phyloP scores from a whole-genome alignment of 2,797 vertebrate species.

The Notoglanidium macrostoma region DNA sequence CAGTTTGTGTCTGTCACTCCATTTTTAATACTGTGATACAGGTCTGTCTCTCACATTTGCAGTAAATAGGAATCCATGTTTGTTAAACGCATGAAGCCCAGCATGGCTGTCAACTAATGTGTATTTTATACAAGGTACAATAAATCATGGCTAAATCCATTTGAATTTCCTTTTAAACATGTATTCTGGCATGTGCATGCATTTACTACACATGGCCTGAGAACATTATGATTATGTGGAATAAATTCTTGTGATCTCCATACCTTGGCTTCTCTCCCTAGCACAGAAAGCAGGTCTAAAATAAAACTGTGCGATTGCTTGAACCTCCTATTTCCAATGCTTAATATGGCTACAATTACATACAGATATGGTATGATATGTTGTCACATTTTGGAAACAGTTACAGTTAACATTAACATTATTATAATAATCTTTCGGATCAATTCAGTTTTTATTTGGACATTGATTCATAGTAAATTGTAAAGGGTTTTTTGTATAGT shows the following conservation, averaged over 20 bases:
- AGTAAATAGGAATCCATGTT: conserved; percentile 76
- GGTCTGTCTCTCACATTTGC: conserved; percentile 65
- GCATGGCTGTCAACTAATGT: conserved; percentile 53
- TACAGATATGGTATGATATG: neutral
- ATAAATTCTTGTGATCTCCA: conserved; percentile 37
- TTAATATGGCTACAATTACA: neutral
- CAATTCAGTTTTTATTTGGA: neutral
- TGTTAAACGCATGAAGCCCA: conserved; percentile 66
- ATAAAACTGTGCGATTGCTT: neutral
- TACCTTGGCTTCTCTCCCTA: conserved; percentile 13
- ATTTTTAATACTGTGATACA: conserved; percentile 72
- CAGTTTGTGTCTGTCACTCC: conserved; percentile 73
- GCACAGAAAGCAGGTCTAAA: conserved; percentile 19
- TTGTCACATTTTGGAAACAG: neutral
- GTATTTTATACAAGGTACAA: conserved; percentile 40
- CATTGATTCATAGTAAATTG: neutral
- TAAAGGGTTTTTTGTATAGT: neutral
- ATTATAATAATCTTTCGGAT: neutral
- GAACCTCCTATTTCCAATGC: neutral
- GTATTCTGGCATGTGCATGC: conserved; percentile 12
- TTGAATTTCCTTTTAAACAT: conserved; percentile 38
- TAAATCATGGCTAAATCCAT: conserved; percentile 43
- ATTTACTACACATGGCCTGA: neutral
- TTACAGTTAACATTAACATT: neutral
- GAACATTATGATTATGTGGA: conserved; percentile 34